These are phyloP conservation scores for Gnatocerus cornutus DNA, from an alignment of 2,888 invertebrate species.

Conservation along the genomic window DNA sequence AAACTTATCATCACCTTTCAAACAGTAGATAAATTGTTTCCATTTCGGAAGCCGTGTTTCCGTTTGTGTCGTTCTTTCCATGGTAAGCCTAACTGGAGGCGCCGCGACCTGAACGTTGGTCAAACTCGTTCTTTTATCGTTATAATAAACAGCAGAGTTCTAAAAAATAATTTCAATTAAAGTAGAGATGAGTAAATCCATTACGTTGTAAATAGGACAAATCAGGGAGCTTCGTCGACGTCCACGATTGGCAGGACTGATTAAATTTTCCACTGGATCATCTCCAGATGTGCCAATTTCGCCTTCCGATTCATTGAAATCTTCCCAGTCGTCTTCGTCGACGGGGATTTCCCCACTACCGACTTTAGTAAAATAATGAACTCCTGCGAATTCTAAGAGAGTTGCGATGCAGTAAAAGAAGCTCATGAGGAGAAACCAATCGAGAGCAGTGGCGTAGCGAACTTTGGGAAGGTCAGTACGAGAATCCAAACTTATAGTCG, in stretches of 20 bases:
- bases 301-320: slow-evolving; percentile 75
- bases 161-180: slow-evolving; percentile 53
- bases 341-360: slow-evolving; percentile 89
- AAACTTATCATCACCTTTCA: slow-evolving; percentile 85
- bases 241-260: slow-evolving; percentile 58
- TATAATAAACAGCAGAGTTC: slow-evolving; percentile 71
- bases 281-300: slow-evolving; percentile 68
- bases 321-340: slow-evolving; percentile 89
- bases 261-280: slow-evolving; percentile 62
- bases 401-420: slow-evolving; percentile 95
- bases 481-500: slow-evolving; percentile 92
- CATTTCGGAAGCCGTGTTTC: slow-evolving; percentile 84
- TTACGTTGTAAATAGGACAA: slow-evolving; percentile 79
- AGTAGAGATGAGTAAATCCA: background rate
- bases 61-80: slow-evolving; percentile 90
- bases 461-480: slow-evolving; percentile 90
- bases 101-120: slow-evolving; percentile 53
- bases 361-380: slow-evolving; percentile 95
- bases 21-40: slow-evolving; percentile 86
- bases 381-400: slow-evolving; percentile 94
- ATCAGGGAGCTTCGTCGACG: slow-evolving; percentile 76
- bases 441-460: slow-evolving; percentile 93
- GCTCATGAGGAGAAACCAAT: slow-evolving; percentile 95
- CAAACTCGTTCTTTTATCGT: slow-evolving; percentile 56
- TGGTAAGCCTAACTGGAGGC: slow-evolving; percentile 75